phyloP scores from a whole-genome alignment of 2,113 vertebrate genomes.

The Sinocyclocheilus rhinocerous region DNA sequence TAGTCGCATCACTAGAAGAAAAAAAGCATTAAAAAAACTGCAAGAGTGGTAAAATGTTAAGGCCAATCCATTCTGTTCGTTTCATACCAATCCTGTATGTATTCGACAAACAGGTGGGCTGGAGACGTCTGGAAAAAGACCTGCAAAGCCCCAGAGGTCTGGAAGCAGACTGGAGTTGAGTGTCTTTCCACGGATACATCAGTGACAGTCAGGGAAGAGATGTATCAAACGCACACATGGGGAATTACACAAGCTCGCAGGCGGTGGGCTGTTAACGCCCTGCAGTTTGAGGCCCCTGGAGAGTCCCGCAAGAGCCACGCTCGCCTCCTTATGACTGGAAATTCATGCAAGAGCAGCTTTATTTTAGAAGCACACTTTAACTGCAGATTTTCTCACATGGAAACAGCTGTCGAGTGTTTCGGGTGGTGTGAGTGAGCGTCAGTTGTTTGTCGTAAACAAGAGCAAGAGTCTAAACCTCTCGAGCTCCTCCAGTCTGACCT shows the following conservation, averaged over 20 bases:
- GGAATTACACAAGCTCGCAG: constrained; percentile 14
- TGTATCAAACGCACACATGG: background rate
- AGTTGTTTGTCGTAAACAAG: constrained; percentile 5
- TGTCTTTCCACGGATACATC: background rate
- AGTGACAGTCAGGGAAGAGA: background rate
- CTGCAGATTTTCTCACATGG: background rate
- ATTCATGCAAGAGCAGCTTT: background rate
- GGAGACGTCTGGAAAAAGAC: background rate
- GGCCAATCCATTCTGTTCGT: background rate
- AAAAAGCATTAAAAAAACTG: background rate
- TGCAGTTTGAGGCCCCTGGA: background rate
- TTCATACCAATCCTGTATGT: background rate
- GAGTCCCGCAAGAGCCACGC: background rate
- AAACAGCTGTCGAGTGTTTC: background rate
- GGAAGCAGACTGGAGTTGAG: background rate
- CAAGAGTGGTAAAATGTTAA: too few species aligned
- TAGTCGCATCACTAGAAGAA: too few species aligned
- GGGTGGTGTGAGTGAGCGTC: background rate
- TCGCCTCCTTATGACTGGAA: background rate
- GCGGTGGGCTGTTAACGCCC: background rate
- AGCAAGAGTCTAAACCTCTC: background rate
- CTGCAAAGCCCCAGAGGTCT: constrained; percentile 3
- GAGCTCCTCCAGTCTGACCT: background rate
- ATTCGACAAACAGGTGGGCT: background rate
- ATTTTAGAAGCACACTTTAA: constrained; percentile 1